Base-by-base conservation (phyloP, 2,888 invertebrate genomes). In the Julus scandinavius region DNA sequence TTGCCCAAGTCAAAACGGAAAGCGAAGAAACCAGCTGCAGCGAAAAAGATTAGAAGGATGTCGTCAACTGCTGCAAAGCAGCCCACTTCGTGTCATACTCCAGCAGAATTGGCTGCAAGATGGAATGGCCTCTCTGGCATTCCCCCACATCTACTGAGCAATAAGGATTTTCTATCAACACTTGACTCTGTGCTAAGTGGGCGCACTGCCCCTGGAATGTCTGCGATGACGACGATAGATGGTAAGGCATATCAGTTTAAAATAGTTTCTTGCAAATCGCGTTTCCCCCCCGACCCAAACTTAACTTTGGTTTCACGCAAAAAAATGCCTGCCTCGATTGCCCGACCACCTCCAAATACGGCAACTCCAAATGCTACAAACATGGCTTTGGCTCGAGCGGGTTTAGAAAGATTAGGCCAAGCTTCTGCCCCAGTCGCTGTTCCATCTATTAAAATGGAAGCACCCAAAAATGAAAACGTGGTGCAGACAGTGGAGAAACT, bases 1-100 rank as follows among this genome's bases (percentile, higher is more conserved):
- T 63, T 20, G 72, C 83, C 38, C 58, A 89, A 72, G 85, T 84
- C 45, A 63, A 88, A 29, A 84, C 88, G 9, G 89, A 90, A 58
- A 87, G 54, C 87, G 89, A 87, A 63, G 88, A 89, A 84, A 20
- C n/a, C 38, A 29, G 29, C 29, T 13, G 17, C 38, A 5, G 38
- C 41, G 6, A 84, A 7, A 29, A 84, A 29, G 7, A 15, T 17
- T n/a, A 58, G 58, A n/a, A 58, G 58, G 58, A 58, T 58, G 15
- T 58, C 58, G 17, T n/a, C 58, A 2, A 0, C 58, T n/a, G 17
- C n/a, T n/a, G 17, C n/a, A 58, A 58, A 17, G n/a, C 58, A 58
- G 58, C n/a, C 58, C 58, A 15, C 17, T 17, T n/a, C 58, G 58
- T n/a, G 58, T n/a, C 5, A 15, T 17, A 15, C 5, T 58, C 58